A percentile compares a stretch with the other conserved stretches of the same genome.
These are phyloP conservation scores for Pangasianodon hypophthalmus DNA, from an alignment of 2,113 vertebrate species.

Conservation along the genomic window DNA sequence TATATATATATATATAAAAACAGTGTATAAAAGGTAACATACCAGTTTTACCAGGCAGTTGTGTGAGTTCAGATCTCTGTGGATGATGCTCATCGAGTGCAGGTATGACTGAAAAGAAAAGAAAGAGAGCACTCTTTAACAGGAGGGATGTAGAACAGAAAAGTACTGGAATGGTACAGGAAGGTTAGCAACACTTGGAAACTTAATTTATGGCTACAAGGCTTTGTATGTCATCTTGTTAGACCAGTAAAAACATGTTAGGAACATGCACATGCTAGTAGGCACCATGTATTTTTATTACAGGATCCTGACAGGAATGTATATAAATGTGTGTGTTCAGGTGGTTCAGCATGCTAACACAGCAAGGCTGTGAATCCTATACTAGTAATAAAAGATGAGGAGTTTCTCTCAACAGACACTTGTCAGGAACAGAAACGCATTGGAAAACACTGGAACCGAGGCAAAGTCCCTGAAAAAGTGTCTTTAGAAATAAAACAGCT, in stretches of 20 bases:
- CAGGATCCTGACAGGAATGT: background rate
- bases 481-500: background rate
- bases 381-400: background rate
- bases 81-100: slow-evolving; percentile 99
- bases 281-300: background rate
- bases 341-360: background rate
- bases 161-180: slow-evolving; percentile 28
- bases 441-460: background rate
- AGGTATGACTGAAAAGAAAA: slow-evolving; percentile 80
- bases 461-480: background rate
- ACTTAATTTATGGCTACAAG: background rate
- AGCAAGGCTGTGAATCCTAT: background rate
- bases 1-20: too few species aligned
- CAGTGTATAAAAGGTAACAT: slow-evolving; percentile 45
- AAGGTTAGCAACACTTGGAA: background rate
- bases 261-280: background rate
- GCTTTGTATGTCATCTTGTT: background rate
- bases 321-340: slow-evolving; percentile 4
- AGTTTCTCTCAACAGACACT: background rate
- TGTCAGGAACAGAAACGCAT: background rate
- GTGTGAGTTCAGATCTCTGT: slow-evolving; percentile 96
- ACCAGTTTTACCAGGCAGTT: slow-evolving; percentile 97
- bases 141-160: background rate
- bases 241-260: background rate
- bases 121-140: background rate